Conservation (phyloP, 1,140 invertebrate species). For the Hetaerina americana region DNA sequence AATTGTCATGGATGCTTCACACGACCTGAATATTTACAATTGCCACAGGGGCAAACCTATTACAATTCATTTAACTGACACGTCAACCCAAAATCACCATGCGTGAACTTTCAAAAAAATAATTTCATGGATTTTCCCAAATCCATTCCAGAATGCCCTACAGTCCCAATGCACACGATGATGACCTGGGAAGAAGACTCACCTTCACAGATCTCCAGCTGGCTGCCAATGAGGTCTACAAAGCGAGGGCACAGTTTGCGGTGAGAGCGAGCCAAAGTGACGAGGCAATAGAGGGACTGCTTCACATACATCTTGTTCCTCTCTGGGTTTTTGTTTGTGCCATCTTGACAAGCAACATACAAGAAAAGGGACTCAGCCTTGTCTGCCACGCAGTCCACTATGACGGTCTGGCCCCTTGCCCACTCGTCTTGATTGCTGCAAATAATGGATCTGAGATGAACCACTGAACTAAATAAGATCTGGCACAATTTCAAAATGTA, state of each 20-base stretch:
- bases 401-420: constrained; percentile 43
- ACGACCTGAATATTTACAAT: too few relatives aligned
- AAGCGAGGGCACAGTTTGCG: constrained; percentile 45
- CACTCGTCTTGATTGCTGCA: constrained; percentile 49
- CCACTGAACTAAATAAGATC: constrained; percentile 8
- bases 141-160: too few relatives aligned
- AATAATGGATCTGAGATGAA: constrained; percentile 8
- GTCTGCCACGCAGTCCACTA: constrained; percentile 35
- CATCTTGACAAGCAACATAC: constrained; percentile 34
- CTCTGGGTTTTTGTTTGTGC: constrained; percentile 21
- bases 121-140: too few relatives aligned
- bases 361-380: constrained; percentile 57
- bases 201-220: constrained; percentile 23
- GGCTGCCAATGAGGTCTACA: constrained; percentile 45
- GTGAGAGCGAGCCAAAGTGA: constrained; percentile 47
- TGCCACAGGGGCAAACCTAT: too few relatives aligned
- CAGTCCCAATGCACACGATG: too few relatives aligned
- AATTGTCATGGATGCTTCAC: too few relatives aligned
- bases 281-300: constrained; percentile 50
- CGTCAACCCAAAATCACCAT: too few relatives aligned
- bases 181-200: neutral
- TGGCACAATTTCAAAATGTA: neutral
- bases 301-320: constrained; percentile 43
- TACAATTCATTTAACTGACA: too few relatives aligned
- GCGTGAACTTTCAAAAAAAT: too few relatives aligned